Evolutionary conservation across 2,797 vertebrate species (phyloP).

Genomic region (Brotula barbata): DNA sequence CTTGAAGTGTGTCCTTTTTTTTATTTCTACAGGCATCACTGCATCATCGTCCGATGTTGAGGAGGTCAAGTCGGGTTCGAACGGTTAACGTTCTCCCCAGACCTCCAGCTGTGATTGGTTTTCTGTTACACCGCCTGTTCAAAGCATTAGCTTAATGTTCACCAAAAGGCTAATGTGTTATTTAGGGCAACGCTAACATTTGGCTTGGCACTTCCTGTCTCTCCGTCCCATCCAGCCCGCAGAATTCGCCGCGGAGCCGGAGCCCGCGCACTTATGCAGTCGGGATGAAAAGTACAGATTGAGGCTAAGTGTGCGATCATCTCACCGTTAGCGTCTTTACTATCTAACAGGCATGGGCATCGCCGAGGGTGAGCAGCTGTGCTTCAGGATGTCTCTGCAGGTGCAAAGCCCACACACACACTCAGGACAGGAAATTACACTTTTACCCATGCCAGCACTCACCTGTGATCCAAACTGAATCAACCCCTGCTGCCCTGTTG

Average conservation of each 20-base stretch:
- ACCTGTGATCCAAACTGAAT: constrained; percentile 74
- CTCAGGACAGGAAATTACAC: constrained; percentile 77
- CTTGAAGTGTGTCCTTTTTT: constrained; percentile 41
- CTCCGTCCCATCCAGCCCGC: constrained; percentile 14
- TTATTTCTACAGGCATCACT: constrained; percentile 30
- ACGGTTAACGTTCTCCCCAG: constrained; percentile 50
- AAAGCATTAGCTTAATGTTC: constrained; percentile 59
- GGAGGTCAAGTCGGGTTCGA: constrained; percentile 24
- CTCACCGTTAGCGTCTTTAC: constrained; percentile 40
- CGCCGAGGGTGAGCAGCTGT: constrained; percentile 72
- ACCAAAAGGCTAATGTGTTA: constrained; percentile 62
- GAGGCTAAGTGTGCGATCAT: constrained; percentile 39
- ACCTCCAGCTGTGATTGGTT: constrained; percentile 45
- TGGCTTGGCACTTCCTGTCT: constrained; percentile 41
- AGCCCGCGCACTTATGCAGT: constrained; percentile 15
- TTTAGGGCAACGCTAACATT: constrained; percentile 57
- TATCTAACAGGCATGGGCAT: constrained; percentile 37
- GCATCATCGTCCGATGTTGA: constrained; percentile 39
- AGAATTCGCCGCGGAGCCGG: constrained; percentile 13
- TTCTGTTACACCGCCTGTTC: constrained; percentile 42
- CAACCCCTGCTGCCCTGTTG: constrained; percentile 54
- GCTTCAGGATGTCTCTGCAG: constrained; percentile 76
- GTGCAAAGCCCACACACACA: constrained; percentile 71
- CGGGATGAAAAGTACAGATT: constrained; percentile 35
- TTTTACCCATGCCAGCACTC: constrained; percentile 79